A percentile compares a stretch with the other conserved stretches of the same genome.
Conservation (phyloP, 2,888 invertebrate species). For the Nephrotoma guestfalica region DNA sequence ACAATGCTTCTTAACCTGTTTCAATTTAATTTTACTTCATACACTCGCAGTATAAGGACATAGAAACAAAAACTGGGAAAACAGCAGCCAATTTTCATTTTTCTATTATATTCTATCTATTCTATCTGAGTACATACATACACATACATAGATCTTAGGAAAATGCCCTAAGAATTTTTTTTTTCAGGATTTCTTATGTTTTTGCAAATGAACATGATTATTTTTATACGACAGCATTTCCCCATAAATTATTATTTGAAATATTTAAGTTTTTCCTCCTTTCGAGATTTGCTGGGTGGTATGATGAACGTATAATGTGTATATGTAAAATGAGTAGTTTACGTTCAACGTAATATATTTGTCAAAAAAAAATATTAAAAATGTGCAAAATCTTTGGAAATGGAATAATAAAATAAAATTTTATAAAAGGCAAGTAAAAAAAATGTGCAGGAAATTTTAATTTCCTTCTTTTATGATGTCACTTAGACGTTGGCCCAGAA, state of each 20-base stretch:
- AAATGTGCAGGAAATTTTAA: no score
- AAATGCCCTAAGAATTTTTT: not conserved
- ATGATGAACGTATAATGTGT: no score
- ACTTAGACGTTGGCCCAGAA: no score
- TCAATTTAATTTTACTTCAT: not conserved
- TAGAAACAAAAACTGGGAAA: not conserved
- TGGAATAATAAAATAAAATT: no score
- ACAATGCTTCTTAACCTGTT: not conserved
- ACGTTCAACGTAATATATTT: no score
- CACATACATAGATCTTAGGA: not conserved
- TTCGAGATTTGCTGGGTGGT: no score
- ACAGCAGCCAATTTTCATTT: not conserved
- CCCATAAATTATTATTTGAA: not conserved
- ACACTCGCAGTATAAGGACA: not conserved
- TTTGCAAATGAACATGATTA: not conserved
- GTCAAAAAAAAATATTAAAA: no score
- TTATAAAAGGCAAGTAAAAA: no score
- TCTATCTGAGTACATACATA: not conserved
- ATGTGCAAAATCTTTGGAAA: no score
- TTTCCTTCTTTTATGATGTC: no score
- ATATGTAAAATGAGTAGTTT: no score
- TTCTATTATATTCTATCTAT: not conserved
- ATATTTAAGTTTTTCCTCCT: not conserved
- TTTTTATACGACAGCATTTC: not conserved
- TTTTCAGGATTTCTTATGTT: not conserved